These are phyloP conservation scores for Danio rerio DNA, from an alignment of 2,113 vertebrate species.

Conservation along the genomic window GRCz12tu NC_133179.1:6506001-6506500, in stretches of 20 bases:
- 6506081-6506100: constrained; percentile 3
- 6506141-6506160: constrained; percentile 24
- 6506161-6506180: neutral
- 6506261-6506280: constrained; percentile 47
- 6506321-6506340: constrained; percentile 74
- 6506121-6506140: neutral
- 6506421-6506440: constrained; percentile 83
- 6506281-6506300: constrained; percentile 12
- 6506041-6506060: neutral
- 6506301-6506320: constrained; percentile 26
- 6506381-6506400: constrained; percentile 83
- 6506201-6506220: constrained; percentile 33
- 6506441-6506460: constrained; percentile 73
- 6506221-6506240: constrained; percentile 38
- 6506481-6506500: constrained; percentile 72
- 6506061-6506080: neutral
- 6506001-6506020: neutral
- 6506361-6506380: constrained; percentile 78
- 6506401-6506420: constrained; percentile 81
- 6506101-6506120: neutral
- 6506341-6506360: constrained; percentile 70
- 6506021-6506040: neutral
- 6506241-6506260: constrained; percentile 50
- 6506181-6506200: neutral
- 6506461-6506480: constrained; percentile 69